Percentiles rank a stretch among this genome's conserved stretches.
phyloP scores from a whole-genome alignment of 2,888 invertebrate genomes.

The Protophormia terraenovae region DNA sequence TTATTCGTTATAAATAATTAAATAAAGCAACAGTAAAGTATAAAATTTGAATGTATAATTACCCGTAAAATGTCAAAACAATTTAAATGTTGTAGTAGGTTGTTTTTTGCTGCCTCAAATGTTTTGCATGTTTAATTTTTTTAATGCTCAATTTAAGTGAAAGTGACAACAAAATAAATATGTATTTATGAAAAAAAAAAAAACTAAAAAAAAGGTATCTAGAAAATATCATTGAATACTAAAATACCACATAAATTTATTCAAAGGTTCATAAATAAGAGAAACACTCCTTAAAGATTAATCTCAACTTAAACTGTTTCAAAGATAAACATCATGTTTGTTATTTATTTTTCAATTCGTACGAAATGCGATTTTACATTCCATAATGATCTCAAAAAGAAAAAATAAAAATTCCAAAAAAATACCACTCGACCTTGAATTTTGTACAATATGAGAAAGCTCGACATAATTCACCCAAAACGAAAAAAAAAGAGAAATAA shows the following conservation, averaged over 20 bases:
- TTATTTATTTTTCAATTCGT: neutral
- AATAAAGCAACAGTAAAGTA: neutral
- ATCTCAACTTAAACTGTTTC: neutral
- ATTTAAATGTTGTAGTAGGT: neutral
- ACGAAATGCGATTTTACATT: neutral
- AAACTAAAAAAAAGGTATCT: neutral
- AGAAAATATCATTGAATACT: neutral
- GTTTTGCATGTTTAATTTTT: neutral
- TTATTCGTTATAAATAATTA: neutral
- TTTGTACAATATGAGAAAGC: neutral
- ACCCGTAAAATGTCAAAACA: neutral
- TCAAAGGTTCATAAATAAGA: neutral
- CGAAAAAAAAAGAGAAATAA: neutral
- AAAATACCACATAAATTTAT: neutral
- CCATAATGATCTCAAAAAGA: neutral
- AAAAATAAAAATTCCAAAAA: neutral
- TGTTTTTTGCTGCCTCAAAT: neutral
- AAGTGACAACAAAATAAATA: conserved; percentile 57
- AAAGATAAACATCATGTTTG: neutral
- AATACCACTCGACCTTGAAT: conserved; percentile 21
- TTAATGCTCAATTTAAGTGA: conserved; percentile 41
- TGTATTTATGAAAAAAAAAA: conserved; percentile 1
- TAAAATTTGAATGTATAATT: neutral
- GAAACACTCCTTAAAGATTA: conserved; percentile 22
- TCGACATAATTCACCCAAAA: neutral